Evolutionary conservation across 2,113 vertebrate species (phyloP).

Genomic region (Phylloscopus whistleri): DNA sequence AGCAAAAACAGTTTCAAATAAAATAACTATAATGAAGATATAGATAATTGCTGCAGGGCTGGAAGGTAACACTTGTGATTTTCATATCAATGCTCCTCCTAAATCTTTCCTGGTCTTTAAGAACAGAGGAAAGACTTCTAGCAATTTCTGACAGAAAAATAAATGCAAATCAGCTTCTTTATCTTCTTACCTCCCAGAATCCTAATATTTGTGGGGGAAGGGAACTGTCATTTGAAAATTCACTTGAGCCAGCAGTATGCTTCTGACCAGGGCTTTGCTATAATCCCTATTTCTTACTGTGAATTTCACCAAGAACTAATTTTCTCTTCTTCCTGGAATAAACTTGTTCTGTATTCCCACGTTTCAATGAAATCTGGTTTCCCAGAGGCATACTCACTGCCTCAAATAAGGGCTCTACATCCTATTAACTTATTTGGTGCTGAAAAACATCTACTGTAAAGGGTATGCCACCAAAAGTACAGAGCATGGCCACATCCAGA

Average conservation of each 20-base stretch:
- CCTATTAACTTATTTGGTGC: neutral
- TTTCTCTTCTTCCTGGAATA: neutral
- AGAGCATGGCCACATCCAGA: neutral
- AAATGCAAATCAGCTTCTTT: neutral
- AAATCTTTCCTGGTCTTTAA: neutral
- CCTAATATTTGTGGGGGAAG: neutral
- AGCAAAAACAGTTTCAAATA: neutral
- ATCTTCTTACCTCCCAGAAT: neutral
- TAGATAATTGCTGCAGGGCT: neutral
- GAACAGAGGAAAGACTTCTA: neutral
- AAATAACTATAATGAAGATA: neutral
- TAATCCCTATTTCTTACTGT: neutral
- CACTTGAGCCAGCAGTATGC: neutral
- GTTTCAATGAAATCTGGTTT: neutral
- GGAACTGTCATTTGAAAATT: neutral
- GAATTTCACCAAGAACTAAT: neutral
- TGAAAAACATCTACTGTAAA: neutral
- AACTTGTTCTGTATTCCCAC: neutral
- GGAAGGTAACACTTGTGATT: neutral
- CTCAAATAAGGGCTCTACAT: neutral
- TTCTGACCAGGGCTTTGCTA: neutral
- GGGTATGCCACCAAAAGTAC: neutral
- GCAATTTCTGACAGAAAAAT: neutral
- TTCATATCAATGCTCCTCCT: neutral
- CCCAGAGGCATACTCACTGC: neutral